Evolutionary conservation across 2,113 vertebrate genomes (phyloP).

Genomic region (Psammodynastes pulverulentus): DNA sequence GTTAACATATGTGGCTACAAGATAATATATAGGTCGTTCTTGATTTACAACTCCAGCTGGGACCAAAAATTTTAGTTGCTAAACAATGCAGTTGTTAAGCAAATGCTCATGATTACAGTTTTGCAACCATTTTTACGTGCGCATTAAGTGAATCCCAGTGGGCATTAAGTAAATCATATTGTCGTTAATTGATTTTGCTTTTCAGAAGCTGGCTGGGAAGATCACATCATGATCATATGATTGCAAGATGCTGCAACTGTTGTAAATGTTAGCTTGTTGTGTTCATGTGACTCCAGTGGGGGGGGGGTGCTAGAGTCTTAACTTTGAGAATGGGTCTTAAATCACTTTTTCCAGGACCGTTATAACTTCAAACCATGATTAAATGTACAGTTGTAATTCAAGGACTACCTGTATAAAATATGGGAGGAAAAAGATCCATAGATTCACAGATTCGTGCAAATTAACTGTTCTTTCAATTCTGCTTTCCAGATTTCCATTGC

Average conservation of each 20-base stretch:
- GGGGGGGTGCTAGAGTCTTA: too few relatives aligned
- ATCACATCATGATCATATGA: too few relatives aligned
- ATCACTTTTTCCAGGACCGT: background rate
- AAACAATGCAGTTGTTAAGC: background rate
- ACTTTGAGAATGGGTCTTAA: too few relatives aligned
- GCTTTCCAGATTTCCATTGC: constrained; percentile 87
- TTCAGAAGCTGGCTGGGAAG: too few relatives aligned
- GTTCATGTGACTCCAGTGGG: too few relatives aligned
- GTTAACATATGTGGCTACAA: background rate
- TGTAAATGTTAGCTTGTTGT: too few relatives aligned
- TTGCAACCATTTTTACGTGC: background rate
- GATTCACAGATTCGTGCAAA: background rate
- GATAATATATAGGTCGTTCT: background rate
- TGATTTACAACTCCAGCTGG: background rate
- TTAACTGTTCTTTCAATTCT: background rate
- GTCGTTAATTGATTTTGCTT: too few relatives aligned
- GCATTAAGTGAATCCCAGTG: background rate
- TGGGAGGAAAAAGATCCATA: background rate
- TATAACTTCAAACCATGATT: background rate
- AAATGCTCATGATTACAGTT: background rate
- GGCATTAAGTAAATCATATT: too few relatives aligned
- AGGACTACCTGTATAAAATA: background rate
- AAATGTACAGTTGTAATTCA: background rate
- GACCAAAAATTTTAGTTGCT: background rate
- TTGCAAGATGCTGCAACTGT: too few relatives aligned